A percentile compares a stretch with the other conserved stretches of the same genome.
Conservation (phyloP, 35 echinoderm and acorn worm genomes). For the Stichopus chloronotus region DNA sequence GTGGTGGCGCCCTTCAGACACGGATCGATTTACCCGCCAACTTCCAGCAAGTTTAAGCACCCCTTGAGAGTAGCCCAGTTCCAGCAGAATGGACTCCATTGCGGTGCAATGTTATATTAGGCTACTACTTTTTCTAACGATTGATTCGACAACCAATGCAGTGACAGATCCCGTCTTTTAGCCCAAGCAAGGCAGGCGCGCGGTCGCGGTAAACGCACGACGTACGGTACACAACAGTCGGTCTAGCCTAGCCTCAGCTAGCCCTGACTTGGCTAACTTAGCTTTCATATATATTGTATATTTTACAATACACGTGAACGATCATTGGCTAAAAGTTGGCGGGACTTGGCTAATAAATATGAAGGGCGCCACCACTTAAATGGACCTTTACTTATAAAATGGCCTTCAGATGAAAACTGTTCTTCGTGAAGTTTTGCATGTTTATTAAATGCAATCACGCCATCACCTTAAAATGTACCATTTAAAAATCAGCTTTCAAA, state of each 20-base stretch:
- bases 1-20: too few relatives aligned
- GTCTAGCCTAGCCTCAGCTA: not conserved
- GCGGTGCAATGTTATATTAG: not conserved
- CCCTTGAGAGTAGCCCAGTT: constrained; percentile 11
- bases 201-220: not conserved
- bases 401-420: not conserved
- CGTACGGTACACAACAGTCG: not conserved
- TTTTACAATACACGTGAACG: not conserved
- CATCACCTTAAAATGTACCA: not conserved
- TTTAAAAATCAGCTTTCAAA: too few relatives aligned
- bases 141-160: constrained; percentile 1
- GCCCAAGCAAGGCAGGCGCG: not conserved
- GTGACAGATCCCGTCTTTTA: not conserved
- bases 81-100: constrained; percentile 2
- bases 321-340: constrained; percentile 1
- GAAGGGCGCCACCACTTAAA: constrained; percentile 16
- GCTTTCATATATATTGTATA: not conserved
- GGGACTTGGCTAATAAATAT: not conserved
- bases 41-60: not conserved
- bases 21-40: too few relatives aligned
- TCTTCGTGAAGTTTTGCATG: not conserved
- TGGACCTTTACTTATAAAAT: not conserved
- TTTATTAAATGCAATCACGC: not conserved
- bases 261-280: not conserved
- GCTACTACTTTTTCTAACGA: not conserved